Evolutionary conservation across 2,888 invertebrate species (phyloP), one percentile per base, ranked within the genome.

Genomic region (Keiferia lycopersicella): DNA sequence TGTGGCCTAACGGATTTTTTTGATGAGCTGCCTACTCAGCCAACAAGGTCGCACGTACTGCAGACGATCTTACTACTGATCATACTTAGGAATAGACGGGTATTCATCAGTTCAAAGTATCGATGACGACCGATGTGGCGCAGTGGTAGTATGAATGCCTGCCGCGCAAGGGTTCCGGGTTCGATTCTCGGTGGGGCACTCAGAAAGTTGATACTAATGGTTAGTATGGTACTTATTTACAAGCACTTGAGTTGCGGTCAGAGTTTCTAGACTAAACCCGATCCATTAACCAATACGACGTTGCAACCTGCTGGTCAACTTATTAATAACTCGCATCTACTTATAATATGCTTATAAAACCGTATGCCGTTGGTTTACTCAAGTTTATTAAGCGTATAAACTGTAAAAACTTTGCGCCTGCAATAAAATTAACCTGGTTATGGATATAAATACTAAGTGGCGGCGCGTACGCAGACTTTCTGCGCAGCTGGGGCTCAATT

Each of bases 391-490:
- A 45, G 45, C 45, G 45, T 16, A 45, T 45, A 45, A 45, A 16
- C 45, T 16, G n/a, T 45, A 45, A 45, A 16, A 45, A 45, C n/a
- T 45, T 45, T 45, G 16, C 4, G 45, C 16, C 45, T n/a, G 45
- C 16, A 45, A n/a, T 45, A 16, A 45, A 45, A n/a, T 45, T 45
- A 45, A 45, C 45, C 45, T 45, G n/a, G 45, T 45, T 45, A 45
- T 45, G n/a, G 45, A 16, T 45, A 45, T 45, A 45, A 45, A 45
- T 45, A 45, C 45, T 7, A n/a, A 45, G 45, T 45, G 45, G 8
- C 34, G 34, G 34, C 45, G 45, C 45, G 45, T 45, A 45, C 45
- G 45, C 51, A 53, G 50, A 50, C 22, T 53, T 22, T 53, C 51
- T 53, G 20, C 51, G 51, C 51, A 53, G 22, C 22, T 22, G 14